Percentiles rank a stretch among this genome's conserved stretches.
Conservation (phyloP, 2,797 vertebrate genomes). For the Scomberomorus guttatus region DNA sequence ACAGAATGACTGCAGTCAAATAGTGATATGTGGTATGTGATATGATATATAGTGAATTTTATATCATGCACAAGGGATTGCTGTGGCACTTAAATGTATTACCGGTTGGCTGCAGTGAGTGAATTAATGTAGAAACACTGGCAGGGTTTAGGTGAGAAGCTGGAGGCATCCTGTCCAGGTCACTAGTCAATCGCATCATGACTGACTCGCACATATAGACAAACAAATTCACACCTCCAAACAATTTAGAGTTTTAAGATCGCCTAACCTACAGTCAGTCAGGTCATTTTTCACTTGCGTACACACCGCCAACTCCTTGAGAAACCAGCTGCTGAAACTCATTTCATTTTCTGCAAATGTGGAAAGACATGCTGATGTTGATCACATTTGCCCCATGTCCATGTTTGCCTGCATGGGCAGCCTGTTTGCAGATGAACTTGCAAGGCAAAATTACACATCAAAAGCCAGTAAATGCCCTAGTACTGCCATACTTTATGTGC, state of each 20-base stretch:
- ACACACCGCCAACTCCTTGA: neutral
- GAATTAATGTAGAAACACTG: constrained; percentile 11
- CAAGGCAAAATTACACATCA: constrained; percentile 29
- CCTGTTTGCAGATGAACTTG: constrained; percentile 33
- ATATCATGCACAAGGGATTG: constrained; percentile 6
- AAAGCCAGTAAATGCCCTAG: constrained; percentile 7
- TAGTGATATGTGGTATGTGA: no score
- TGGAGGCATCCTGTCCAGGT: constrained; percentile 37
- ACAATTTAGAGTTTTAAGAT: constrained; percentile 34
- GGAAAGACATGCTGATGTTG: constrained; percentile 7
- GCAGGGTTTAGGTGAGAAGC: constrained; percentile 2
- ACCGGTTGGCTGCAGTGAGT: neutral
- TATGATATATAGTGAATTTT: no score
- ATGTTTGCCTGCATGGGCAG: constrained; percentile 33
- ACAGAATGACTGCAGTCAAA: constrained; percentile 32
- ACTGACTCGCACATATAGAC: constrained; percentile 21
- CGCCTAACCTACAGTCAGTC: neutral
- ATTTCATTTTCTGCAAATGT: constrained; percentile 8
- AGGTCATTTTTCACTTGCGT: constrained; percentile 5
- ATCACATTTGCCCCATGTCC: constrained; percentile 37
- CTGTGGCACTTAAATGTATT: constrained; percentile 13
- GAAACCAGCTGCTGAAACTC: constrained; percentile 20
- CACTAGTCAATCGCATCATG: constrained; percentile 13
- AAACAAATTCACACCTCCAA: constrained; percentile 33
- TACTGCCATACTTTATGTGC: neutral